phyloP scores from a whole-genome alignment of 1,140 invertebrate genomes.

The Monomorium pharaonis region DNA sequence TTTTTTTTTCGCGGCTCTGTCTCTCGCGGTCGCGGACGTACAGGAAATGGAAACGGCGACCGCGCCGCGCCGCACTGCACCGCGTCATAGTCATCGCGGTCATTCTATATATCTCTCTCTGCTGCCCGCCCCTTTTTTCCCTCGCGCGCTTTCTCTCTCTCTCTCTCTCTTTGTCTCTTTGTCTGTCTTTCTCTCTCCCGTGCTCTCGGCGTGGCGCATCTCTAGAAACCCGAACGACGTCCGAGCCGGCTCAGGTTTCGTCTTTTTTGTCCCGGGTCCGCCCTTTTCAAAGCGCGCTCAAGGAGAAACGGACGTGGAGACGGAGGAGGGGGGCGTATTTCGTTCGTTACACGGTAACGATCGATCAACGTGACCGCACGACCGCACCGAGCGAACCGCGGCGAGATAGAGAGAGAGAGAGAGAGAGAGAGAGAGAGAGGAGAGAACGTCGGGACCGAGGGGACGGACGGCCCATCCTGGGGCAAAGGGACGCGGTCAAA shows the following conservation, averaged over 20 bases:
- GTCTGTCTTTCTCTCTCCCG: background rate
- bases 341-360: constrained; percentile 75
- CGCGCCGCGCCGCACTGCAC: background rate
- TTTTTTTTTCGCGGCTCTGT: constrained; percentile 32
- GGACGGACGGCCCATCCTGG: constrained; percentile 35
- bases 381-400: constrained; percentile 65
- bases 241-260: constrained; percentile 66
- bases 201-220: constrained; percentile 55
- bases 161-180: background rate
- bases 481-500: constrained; percentile 61
- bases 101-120: constrained; percentile 27
- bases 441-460: constrained; percentile 16
- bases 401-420: too few species aligned
- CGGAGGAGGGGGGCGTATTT: constrained; percentile 57
- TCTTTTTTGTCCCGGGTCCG: constrained; percentile 72
- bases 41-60: constrained; percentile 59
- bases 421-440: too few species aligned
- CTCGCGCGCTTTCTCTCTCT: background rate
- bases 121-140: background rate
- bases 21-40: constrained; percentile 41
- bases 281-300: constrained; percentile 74
- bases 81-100: constrained; percentile 46
- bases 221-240: constrained; percentile 65
- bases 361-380: constrained; percentile 75
- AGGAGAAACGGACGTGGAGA: constrained; percentile 69